phyloP scores from a whole-genome alignment of 2,113 vertebrate genomes.

The Sinocyclocheilus maitianheensis region DNA sequence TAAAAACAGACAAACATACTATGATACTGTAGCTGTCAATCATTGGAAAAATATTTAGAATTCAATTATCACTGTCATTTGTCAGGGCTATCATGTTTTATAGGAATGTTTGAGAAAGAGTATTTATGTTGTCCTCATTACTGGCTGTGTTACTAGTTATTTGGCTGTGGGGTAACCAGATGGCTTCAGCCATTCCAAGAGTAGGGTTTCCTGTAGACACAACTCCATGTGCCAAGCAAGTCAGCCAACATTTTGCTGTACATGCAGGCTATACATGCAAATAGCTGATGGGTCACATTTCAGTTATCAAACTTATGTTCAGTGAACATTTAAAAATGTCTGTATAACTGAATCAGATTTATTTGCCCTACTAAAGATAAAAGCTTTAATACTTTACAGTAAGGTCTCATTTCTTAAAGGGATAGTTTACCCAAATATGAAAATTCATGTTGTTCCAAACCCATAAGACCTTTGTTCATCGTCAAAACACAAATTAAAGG shows the following conservation, averaged over 20 bases:
- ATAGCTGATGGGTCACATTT: background rate
- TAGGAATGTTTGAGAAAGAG: background rate
- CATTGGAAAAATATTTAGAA: background rate
- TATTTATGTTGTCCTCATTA: background rate
- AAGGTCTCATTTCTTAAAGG: background rate
- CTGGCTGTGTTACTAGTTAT: background rate
- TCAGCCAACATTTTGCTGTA: slow-evolving; percentile 8
- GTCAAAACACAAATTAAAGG: too few relatives aligned
- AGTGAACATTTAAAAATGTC: background rate
- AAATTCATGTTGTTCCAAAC: too few relatives aligned
- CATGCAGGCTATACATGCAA: background rate
- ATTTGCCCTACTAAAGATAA: background rate
- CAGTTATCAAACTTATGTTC: background rate
- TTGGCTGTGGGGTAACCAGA: slow-evolving; percentile 25
- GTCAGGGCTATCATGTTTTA: background rate
- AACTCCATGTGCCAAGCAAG: background rate
- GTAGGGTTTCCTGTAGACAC: slow-evolving; percentile 6
- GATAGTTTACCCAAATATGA: too few relatives aligned
- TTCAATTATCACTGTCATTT: background rate
- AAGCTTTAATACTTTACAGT: background rate
- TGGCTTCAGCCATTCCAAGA: slow-evolving; percentile 19
- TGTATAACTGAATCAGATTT: background rate
- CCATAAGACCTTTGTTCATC: too few relatives aligned
- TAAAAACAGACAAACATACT: slow-evolving; percentile 44
- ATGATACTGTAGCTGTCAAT: background rate